Percentiles rank a stretch among this genome's conserved stretches.
Conservation (phyloP, 1,140 invertebrate species). For the Drosophila fuyamai region DNA sequence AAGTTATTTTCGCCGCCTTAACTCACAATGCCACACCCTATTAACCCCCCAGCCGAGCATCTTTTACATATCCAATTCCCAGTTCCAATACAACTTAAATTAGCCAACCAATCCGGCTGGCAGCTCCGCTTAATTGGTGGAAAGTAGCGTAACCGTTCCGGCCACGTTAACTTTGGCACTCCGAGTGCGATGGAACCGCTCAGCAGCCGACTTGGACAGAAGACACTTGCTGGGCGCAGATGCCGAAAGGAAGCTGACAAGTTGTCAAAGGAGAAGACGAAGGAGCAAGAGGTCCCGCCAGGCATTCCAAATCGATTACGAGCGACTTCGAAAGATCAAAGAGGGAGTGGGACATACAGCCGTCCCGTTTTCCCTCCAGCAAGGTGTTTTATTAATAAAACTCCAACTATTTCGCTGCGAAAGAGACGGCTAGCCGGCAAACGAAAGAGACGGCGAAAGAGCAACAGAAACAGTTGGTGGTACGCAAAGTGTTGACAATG, state of each 20-base stretch:
- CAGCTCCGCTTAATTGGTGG: constrained; percentile 41
- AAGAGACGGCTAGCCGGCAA: constrained; percentile 7
- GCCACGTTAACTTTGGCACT: constrained; percentile 27
- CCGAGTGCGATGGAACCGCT: constrained; percentile 41
- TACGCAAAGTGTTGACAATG: constrained; percentile 77
- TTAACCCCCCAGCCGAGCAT: constrained; percentile 7
- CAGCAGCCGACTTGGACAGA: constrained; percentile 52
- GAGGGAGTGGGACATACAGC: constrained; percentile 20
- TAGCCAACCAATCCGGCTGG: constrained; percentile 5
- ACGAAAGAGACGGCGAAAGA: constrained; percentile 18
- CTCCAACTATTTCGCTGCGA: constrained; percentile 41
- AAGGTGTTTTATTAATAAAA: constrained; percentile 76
- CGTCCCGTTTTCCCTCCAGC: constrained; percentile 6
- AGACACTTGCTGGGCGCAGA: constrained; percentile 67
- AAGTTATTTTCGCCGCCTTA: not conserved
- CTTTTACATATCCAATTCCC: constrained; percentile 7
- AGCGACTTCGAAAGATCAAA: constrained; percentile 65
- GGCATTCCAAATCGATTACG: constrained; percentile 81
- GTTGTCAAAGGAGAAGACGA: constrained; percentile 47
- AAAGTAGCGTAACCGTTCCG: constrained; percentile 71
- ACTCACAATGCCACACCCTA: not conserved
- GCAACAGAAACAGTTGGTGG: constrained; percentile 75
- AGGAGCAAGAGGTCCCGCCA: constrained; percentile 70
- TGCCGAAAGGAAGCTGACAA: constrained; percentile 80
- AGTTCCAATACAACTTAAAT: constrained; percentile 33